phyloP scores from a whole-genome alignment of 2,797 vertebrate species.

The Bucorvus abyssinicus region DNA sequence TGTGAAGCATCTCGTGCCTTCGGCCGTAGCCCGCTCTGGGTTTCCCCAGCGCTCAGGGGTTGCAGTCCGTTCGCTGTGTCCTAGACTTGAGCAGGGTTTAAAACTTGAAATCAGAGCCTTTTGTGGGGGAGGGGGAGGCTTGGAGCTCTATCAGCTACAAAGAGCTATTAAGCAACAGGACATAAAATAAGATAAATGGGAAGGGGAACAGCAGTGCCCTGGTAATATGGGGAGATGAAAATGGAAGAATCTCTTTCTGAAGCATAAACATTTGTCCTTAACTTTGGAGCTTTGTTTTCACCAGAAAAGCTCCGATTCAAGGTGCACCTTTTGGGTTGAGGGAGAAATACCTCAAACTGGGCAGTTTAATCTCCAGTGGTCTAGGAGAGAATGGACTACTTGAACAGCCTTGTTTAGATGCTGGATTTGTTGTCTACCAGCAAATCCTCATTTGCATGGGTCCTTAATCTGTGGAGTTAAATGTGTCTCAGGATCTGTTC shows the following conservation, averaged over 20 bases:
- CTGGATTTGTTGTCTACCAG: conserved; percentile 62
- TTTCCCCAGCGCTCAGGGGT: not conserved
- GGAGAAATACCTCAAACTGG: not conserved
- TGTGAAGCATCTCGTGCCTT: not conserved
- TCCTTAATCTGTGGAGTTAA: conserved; percentile 66
- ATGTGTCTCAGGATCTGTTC: conserved; percentile 20
- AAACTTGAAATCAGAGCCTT: conserved; percentile 46
- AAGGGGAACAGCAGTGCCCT: not conserved
- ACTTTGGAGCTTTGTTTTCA: not conserved
- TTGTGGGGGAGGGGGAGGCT: conserved; percentile 12
- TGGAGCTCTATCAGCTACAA: conserved; percentile 6
- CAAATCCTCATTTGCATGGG: conserved; percentile 71
- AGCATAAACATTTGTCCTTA: not conserved
- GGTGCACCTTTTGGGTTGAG: not conserved
- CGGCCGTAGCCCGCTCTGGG: not conserved
- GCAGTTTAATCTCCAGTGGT: not conserved
- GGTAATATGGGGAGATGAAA: conserved; percentile 3
- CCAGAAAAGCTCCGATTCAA: not conserved
- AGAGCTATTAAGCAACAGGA: conserved; percentile 50
- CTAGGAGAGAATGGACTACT: conserved; percentile 33
- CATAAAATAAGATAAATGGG: conserved; percentile 43
- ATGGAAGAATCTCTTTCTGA: not conserved
- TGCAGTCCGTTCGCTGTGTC: not conserved
- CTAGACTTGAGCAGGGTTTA: not conserved
- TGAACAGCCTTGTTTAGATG: conserved; percentile 38